Conservation (phyloP, 2,797 vertebrate genomes). For the Phoxinus dragarum region DNA sequence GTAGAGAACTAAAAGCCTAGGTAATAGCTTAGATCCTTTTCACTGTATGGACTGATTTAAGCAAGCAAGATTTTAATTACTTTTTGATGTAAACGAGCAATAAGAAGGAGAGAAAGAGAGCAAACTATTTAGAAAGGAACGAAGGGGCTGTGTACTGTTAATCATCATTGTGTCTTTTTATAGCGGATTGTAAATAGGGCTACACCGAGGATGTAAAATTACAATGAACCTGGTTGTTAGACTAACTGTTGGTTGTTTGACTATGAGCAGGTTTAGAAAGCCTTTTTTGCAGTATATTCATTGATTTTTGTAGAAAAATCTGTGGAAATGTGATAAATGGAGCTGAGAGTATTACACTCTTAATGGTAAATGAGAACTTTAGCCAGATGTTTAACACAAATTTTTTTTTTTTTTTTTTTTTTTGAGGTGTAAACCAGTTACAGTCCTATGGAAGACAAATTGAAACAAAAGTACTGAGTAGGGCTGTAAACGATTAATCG, state of each 20-base stretch:
- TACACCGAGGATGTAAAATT: background rate
- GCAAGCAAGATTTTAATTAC: conserved; percentile 52
- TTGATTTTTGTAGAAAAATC: background rate
- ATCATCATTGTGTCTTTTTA: conserved; percentile 34
- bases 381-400: too few species aligned
- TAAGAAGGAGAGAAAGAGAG: conserved; percentile 26
- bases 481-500: too few species aligned
- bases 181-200: conserved; percentile 6
- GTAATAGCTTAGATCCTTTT: conserved; percentile 64
- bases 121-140: conserved; percentile 36
- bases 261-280: conserved; percentile 1
- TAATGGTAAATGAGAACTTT: background rate
- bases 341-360: background rate
- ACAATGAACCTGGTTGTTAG: background rate
- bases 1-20: conserved; percentile 31
- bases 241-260: conserved; percentile 20
- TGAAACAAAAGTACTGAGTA: background rate
- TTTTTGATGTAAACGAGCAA: conserved; percentile 29
- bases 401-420: background rate
- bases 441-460: background rate
- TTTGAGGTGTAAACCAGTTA: background rate
- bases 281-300: background rate
- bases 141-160: conserved; percentile 15
- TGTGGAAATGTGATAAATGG: background rate
- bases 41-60: conserved; percentile 58